phyloP scores from a whole-genome alignment of 2,113 vertebrate genomes.

The Neolamprologus falcicula region DNA sequence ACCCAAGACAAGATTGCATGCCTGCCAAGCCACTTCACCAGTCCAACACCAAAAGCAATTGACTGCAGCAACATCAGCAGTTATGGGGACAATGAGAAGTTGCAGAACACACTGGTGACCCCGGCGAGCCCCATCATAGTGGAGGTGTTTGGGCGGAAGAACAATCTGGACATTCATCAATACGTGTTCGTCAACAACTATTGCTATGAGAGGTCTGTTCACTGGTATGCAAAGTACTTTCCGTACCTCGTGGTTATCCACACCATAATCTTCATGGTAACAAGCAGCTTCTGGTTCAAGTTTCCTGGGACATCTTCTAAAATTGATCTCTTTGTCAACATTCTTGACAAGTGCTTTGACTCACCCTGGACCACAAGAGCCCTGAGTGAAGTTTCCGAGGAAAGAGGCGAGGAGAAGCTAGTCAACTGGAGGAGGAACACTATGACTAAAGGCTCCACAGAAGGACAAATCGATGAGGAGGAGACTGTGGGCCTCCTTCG shows the following conservation, averaged over 20 bases:
- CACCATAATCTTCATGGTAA: conserved; percentile 85
- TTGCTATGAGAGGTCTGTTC: conserved; percentile 84
- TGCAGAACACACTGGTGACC: not conserved
- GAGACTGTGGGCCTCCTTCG: conserved; percentile 50
- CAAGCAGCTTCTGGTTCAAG: conserved; percentile 90
- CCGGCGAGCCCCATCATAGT: conserved; percentile 26
- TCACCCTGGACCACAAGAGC: conserved; percentile 86
- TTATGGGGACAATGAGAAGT: conserved; percentile 37
- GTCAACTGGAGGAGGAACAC: conserved; percentile 53
- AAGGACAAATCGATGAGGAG: conserved; percentile 12
- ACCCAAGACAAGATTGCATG: conserved; percentile 89
- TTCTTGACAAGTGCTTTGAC: conserved; percentile 85
- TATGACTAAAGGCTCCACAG: conserved; percentile 31
- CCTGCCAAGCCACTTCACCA: conserved; percentile 75
- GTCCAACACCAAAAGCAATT: conserved; percentile 45
- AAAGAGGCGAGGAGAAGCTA: conserved; percentile 56
- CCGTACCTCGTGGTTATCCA: conserved; percentile 87
- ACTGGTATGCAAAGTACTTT: conserved; percentile 90
- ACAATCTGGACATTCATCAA: conserved; percentile 84
- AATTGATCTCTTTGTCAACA: conserved; percentile 85
- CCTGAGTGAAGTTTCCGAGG: conserved; percentile 82
- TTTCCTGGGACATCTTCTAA: conserved; percentile 88
- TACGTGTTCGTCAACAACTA: conserved; percentile 85
- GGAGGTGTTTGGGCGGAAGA: conserved; percentile 75
- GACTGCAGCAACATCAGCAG: conserved; percentile 69